phyloP scores from a whole-genome alignment of 1,140 invertebrate genomes.

The Microvelia longipes region DNA sequence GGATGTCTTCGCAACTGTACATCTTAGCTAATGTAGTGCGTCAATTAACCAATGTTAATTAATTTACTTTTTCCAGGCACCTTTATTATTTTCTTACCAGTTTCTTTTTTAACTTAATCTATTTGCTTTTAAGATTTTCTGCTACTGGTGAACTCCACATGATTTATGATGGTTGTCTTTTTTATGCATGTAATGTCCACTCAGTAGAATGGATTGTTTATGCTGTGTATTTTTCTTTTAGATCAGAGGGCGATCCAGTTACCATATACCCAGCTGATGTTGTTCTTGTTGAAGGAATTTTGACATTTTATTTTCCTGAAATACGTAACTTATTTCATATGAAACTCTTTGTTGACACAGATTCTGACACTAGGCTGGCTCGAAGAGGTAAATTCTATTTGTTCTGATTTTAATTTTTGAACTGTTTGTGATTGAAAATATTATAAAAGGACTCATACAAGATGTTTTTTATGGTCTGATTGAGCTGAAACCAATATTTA shows the following conservation, averaged over 20 bases:
- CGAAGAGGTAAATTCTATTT: constrained; percentile 55
- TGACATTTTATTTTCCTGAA: constrained; percentile 93
- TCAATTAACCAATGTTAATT: too few species aligned
- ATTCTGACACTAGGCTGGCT: constrained; percentile 90
- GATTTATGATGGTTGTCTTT: too few species aligned
- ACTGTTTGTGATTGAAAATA: constrained; percentile 11
- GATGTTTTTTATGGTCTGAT: neutral
- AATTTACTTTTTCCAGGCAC: too few species aligned
- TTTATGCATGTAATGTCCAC: too few species aligned
- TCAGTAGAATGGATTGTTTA: too few species aligned
- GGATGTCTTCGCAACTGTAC: too few species aligned
- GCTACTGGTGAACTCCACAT: too few species aligned
- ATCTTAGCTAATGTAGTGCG: too few species aligned
- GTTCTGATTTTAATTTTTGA: too few species aligned
- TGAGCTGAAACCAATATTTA: neutral
- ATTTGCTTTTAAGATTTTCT: neutral
- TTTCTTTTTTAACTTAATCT: neutral
- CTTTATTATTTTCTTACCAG: neutral
- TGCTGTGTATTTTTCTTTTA: too few species aligned
- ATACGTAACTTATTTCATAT: constrained; percentile 92
- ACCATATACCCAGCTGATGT: constrained; percentile 95
- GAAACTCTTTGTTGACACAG: constrained; percentile 98
- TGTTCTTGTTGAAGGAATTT: constrained; percentile 91
- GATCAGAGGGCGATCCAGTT: constrained; percentile 50
- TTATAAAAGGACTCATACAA: neutral